Conservation (phyloP, 2,888 invertebrate species). For the Drosophila quinaria region DNA sequence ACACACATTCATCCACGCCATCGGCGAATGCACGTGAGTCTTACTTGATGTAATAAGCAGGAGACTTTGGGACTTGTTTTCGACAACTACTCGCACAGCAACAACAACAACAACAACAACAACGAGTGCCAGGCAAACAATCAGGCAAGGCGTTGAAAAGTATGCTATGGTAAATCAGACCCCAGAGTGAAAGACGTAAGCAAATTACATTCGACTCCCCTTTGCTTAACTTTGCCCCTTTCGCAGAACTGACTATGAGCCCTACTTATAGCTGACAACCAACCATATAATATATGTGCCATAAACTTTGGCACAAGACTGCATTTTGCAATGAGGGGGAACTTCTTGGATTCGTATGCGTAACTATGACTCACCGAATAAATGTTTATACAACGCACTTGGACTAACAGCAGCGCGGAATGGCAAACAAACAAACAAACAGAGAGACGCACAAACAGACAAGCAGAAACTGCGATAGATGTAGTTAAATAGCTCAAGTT, state of each 20-base stretch:
- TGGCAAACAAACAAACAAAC: slow-evolving; percentile 32
- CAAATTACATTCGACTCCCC: slow-evolving; percentile 60
- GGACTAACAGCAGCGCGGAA: slow-evolving; percentile 50
- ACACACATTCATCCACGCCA: slow-evolving; percentile 1
- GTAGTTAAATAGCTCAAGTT: slow-evolving; percentile 78
- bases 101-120: slow-evolving; percentile 18
- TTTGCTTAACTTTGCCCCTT: background rate
- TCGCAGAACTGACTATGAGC: slow-evolving; percentile 6
- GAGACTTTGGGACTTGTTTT: slow-evolving; percentile 74
- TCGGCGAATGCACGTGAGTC: slow-evolving; percentile 51
- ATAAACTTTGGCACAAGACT: slow-evolving; percentile 40
- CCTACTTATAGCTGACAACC: slow-evolving; percentile 40
- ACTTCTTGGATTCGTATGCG: slow-evolving; percentile 24
- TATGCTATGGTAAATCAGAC: slow-evolving; percentile 67
- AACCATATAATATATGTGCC: slow-evolving; percentile 50
- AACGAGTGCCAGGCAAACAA: slow-evolving; percentile 55
- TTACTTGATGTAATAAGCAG: slow-evolving; percentile 67
- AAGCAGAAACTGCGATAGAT: slow-evolving; percentile 59
- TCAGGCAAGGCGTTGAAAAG: slow-evolving; percentile 62
- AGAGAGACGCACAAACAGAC: slow-evolving; percentile 10
- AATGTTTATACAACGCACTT: slow-evolving; percentile 71
- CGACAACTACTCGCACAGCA: slow-evolving; percentile 23
- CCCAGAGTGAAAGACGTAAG: slow-evolving; percentile 57
- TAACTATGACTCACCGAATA: slow-evolving; percentile 54
- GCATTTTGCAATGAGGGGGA: slow-evolving; percentile 1